Percentiles rank a stretch among this genome's conserved stretches.
Evolutionary conservation across 2,113 vertebrate species (phyloP).

Genomic region (Cygnus buccinator): DNA sequence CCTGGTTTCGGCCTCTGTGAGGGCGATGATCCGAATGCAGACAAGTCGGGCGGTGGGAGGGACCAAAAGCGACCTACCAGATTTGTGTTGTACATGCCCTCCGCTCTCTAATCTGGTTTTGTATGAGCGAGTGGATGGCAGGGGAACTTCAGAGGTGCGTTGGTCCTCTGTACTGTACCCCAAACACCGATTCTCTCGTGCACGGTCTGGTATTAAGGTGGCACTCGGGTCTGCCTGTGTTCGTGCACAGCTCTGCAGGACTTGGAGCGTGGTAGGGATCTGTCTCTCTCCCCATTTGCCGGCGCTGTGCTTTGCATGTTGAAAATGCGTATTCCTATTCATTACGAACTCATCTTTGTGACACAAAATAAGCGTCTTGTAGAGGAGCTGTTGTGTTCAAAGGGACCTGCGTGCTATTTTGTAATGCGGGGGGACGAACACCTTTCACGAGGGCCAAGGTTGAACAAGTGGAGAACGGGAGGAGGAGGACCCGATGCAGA

Average conservation of each 20-base stretch:
- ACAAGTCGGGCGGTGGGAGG: background rate
- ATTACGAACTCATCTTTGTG: background rate
- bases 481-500: background rate
- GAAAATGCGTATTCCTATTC: background rate
- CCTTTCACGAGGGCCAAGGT: background rate
- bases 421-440: fast-evolving
- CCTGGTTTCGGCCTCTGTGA: background rate
- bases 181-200: background rate
- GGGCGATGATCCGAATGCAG: background rate
- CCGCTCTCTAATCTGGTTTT: background rate
- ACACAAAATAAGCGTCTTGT: background rate
- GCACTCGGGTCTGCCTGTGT: background rate
- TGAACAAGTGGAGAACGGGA: background rate
- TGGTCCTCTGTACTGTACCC: background rate
- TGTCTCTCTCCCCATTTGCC: background rate
- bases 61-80: background rate
- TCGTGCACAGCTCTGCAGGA: background rate
- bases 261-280: background rate
- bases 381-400: background rate
- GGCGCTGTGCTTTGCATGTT: background rate
- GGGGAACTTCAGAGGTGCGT: background rate
- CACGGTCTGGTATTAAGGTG: fast-evolving
- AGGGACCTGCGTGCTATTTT: background rate
- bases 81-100: background rate
- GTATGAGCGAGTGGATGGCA: background rate